Conservation (phyloP, 2,113 vertebrate genomes). For the Microtus pennsylvanicus region DNA sequence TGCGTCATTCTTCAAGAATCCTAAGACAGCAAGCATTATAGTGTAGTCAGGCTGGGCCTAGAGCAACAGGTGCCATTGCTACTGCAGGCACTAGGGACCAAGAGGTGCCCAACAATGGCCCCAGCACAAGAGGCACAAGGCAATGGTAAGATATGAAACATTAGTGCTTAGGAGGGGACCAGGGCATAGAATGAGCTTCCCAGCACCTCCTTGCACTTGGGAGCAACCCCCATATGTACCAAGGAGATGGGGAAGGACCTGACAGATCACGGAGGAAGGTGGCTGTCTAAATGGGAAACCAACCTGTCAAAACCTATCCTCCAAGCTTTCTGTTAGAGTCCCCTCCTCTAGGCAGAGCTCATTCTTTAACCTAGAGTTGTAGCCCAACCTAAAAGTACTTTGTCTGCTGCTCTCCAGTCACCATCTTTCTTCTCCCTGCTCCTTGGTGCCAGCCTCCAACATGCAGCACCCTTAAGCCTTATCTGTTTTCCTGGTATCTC, state of each 20-base stretch:
- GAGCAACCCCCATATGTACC: background rate
- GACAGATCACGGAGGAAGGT: background rate
- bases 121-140: background rate
- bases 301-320: background rate
- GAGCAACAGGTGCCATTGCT: background rate
- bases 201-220: background rate
- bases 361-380: background rate
- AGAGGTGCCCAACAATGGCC: background rate
- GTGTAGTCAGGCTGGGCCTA: background rate
- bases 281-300: background rate
- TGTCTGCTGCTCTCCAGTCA: background rate
- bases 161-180: background rate
- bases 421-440: no score
- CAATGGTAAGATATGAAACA: background rate
- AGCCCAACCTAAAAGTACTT: background rate
- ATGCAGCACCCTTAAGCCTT: background rate
- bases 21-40: background rate
- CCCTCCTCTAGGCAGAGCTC: background rate
- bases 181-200: background rate
- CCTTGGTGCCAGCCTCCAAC: background rate
- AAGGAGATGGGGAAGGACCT: background rate
- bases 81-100: background rate
- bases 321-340: background rate
- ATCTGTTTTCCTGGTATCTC: background rate
- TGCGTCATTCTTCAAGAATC: background rate